Evolutionary conservation across 2,888 invertebrate genomes (phyloP).

Genomic region (Stenoptilia bipunctidactyla): DNA sequence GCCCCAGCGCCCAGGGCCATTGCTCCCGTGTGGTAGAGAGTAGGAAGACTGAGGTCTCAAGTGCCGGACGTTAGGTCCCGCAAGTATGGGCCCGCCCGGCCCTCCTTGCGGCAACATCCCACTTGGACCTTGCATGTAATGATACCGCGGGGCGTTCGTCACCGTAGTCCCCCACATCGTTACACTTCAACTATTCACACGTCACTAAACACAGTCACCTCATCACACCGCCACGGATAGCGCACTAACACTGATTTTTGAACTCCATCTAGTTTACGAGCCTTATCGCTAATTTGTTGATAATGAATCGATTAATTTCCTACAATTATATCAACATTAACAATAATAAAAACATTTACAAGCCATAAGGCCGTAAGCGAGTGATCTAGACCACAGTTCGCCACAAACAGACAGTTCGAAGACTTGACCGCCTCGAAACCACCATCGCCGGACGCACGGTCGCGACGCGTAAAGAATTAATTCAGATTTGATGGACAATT

Average conservation of each 20-base stretch:
- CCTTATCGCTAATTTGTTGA: constrained; percentile 36
- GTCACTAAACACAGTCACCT: constrained; percentile 40
- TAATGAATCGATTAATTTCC: constrained; percentile 42
- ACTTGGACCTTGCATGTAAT: constrained; percentile 50
- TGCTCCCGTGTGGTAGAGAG: constrained; percentile 67
- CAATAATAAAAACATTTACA: not conserved
- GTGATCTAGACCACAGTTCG: constrained; percentile 52
- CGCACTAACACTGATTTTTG: constrained; percentile 39
- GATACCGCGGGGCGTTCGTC: constrained; percentile 57
- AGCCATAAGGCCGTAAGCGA: constrained; percentile 21
- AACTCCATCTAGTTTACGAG: constrained; percentile 28
- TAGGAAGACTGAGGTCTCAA: constrained; percentile 62
- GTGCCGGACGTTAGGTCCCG: constrained; percentile 45
- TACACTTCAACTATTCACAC: constrained; percentile 33
- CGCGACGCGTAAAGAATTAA: constrained; percentile 63
- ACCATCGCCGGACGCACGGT: constrained; percentile 58
- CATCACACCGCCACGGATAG: constrained; percentile 39
- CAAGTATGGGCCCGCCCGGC: constrained; percentile 46
- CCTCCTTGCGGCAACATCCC: constrained; percentile 39
- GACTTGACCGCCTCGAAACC: constrained; percentile 57
- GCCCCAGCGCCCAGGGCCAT: constrained; percentile 68
- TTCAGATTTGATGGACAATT: constrained; percentile 56
- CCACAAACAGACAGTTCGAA: constrained; percentile 55
- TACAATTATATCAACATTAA: constrained; percentile 11
- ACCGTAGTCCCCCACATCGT: constrained; percentile 65